Evolutionary conservation across 2,113 vertebrate species (phyloP), one percentile per base, ranked within the genome.

Genomic region (Melanocharis versteri): DNA sequence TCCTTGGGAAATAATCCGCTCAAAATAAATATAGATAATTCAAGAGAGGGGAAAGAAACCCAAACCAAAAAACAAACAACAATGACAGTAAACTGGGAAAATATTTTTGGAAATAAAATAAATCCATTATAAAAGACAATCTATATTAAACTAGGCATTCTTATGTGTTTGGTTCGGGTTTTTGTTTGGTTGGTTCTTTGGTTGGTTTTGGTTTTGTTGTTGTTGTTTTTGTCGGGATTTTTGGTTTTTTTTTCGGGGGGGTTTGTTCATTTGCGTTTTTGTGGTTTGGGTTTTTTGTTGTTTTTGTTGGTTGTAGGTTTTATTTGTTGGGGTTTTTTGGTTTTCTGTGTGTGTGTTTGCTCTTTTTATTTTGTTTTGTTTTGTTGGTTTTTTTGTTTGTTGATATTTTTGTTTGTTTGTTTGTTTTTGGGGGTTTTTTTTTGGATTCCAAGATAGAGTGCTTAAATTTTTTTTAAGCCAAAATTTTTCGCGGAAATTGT

Each of bases 1-100:
- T 85, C 40, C 45, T 77, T 91, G 42, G 56, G 53, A 93, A 95
- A 93, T 57, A 85, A 86, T 53, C 44, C 37, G 65, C 42, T 56
- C 45, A 92, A 96, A 93, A 87, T 80, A 95, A 92, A 90, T 78
- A 91, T 14, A 86, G 77, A 27, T 62, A 80, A 81, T 86, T 85
- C 50, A 45, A 39, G 24, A 71, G 44, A 73, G 26, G 12, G 20
- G 39, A 66, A 56, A 78, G 39, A 90, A 69, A 61, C 2, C 4
- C 53, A 54, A 89, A 76, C 2, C 2, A 14, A 66, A 58, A 69
- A 19, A 1, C 28, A 44, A 72, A 57, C 3, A 64, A 51, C 18
- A 69, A n/a, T 37, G 20, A 54, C 20, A 56, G 54, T 18, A 64
- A 87, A 82, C 12, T 62, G 44, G 20, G 48, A 86, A 70, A 77